Conservation (phyloP, 2,113 vertebrate genomes). For the Apus apus region DNA sequence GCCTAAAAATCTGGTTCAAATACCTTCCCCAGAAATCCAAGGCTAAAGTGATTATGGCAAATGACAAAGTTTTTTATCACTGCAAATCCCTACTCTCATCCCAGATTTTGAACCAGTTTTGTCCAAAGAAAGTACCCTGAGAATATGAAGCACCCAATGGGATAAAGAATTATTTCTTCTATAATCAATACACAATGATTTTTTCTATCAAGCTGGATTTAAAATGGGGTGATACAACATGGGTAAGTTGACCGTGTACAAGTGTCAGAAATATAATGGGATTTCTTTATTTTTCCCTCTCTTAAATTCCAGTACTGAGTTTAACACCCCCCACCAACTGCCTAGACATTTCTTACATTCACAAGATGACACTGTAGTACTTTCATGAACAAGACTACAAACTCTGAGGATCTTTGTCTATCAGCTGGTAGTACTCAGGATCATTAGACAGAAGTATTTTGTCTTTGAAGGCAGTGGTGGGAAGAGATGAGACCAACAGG, state of each 20-base stretch:
- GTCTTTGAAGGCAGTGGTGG: conserved; percentile 22
- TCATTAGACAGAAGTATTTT: conserved; percentile 13
- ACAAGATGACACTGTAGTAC: not conserved
- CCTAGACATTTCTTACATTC: conserved; percentile 1
- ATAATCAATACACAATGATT: not conserved
- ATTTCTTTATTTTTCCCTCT: not conserved
- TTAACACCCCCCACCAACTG: not conserved
- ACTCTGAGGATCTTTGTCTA: conserved; percentile 29
- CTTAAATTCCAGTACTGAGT: not conserved
- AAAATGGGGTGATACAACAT: not conserved
- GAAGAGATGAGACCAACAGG: not conserved
- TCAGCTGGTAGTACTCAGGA: not conserved
- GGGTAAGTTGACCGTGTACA: not conserved
- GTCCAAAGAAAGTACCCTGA: not conserved
- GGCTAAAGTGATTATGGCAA: not conserved
- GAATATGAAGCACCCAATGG: not conserved
- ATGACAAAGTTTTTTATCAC: not conserved
- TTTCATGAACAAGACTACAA: not conserved
- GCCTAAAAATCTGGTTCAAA: not conserved
- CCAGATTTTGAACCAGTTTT: not conserved
- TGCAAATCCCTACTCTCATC: not conserved
- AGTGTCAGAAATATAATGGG: not conserved
- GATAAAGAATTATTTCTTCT: not conserved
- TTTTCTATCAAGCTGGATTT: not conserved
- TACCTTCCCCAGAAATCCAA: not conserved